Evolutionary conservation across 35 echinoderm and acorn worm species (phyloP).

Genomic region (Heliocidaris tuberculata): DNA sequence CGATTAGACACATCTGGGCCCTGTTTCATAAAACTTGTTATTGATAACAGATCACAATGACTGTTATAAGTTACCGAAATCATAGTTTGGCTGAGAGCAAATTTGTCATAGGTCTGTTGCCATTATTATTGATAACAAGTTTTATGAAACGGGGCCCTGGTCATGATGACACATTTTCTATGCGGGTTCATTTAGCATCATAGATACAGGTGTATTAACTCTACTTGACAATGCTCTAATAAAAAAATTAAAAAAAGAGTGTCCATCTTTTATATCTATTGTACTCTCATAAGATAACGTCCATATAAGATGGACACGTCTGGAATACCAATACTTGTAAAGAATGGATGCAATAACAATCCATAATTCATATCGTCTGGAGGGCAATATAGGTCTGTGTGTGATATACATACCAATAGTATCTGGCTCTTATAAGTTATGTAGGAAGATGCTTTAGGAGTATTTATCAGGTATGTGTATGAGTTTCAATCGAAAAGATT

Average conservation of each 20-base stretch:
- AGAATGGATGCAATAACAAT: neutral
- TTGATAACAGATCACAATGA: too few relatives aligned
- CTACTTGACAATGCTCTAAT: neutral
- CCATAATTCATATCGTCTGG: neutral
- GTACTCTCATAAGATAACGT: neutral
- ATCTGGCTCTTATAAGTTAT: neutral
- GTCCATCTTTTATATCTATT: neutral
- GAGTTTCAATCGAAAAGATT: too few relatives aligned
- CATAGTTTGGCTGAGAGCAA: too few relatives aligned
- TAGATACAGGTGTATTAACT: neutral
- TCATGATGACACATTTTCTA: neutral
- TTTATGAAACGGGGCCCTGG: too few relatives aligned
- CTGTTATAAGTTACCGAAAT: too few relatives aligned
- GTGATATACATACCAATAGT: neutral
- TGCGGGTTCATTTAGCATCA: too few relatives aligned
- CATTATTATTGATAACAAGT: too few relatives aligned
- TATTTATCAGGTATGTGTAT: neutral
- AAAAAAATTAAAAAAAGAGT: neutral
- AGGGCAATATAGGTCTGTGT: constrained; percentile 9
- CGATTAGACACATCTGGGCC: too few relatives aligned
- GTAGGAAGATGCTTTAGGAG: neutral
- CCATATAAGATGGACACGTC: neutral
- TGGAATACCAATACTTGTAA: neutral
- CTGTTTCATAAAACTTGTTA: too few relatives aligned
- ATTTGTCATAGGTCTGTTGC: too few relatives aligned